These are phyloP conservation scores for Anarrhichthys ocellatus DNA, from an alignment of 2,113 vertebrate genomes.

Conservation along the genomic window DNA sequence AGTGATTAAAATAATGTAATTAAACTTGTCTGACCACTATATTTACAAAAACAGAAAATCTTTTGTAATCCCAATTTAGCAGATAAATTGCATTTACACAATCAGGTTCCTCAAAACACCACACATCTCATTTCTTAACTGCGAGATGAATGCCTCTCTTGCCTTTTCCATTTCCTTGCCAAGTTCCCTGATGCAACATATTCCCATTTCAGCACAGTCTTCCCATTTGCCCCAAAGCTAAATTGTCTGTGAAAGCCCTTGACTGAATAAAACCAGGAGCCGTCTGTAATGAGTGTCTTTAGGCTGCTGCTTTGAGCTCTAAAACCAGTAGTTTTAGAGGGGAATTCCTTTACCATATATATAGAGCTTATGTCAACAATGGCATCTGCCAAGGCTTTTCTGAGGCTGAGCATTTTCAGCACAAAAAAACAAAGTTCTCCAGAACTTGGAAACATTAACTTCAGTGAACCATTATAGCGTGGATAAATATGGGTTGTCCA, in stretches of 20 bases:
- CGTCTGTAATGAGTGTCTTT: neutral
- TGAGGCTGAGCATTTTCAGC: conserved; percentile 43
- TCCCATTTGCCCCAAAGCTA: conserved; percentile 36
- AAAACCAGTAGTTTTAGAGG: conserved; percentile 24
- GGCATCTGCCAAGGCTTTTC: conserved; percentile 36
- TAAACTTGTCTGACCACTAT: no score
- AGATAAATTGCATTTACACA: conserved; percentile 8
- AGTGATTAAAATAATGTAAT: no score
- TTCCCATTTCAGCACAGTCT: conserved; percentile 23
- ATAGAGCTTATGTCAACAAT: conserved; percentile 37
- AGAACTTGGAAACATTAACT: conserved; percentile 27
- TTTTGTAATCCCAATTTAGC: conserved; percentile 4
- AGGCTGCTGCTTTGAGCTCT: conserved; percentile 32
- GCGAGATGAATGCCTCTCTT: conserved; percentile 9
- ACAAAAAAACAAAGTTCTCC: conserved; percentile 25
- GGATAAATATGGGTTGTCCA: conserved; percentile 18
- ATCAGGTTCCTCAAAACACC: neutral
- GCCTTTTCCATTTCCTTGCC: conserved; percentile 2
- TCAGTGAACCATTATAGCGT: conserved; percentile 8
- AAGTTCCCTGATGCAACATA: conserved; percentile 13
- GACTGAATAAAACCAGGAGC: conserved; percentile 23
- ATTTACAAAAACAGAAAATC: neutral
- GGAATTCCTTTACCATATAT: conserved; percentile 33
- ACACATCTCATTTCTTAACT: conserved; percentile 13
- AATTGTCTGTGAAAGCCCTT: neutral